Base-by-base conservation (phyloP, 2,113 vertebrate species). In the Dasyprocta punctata region DNA sequence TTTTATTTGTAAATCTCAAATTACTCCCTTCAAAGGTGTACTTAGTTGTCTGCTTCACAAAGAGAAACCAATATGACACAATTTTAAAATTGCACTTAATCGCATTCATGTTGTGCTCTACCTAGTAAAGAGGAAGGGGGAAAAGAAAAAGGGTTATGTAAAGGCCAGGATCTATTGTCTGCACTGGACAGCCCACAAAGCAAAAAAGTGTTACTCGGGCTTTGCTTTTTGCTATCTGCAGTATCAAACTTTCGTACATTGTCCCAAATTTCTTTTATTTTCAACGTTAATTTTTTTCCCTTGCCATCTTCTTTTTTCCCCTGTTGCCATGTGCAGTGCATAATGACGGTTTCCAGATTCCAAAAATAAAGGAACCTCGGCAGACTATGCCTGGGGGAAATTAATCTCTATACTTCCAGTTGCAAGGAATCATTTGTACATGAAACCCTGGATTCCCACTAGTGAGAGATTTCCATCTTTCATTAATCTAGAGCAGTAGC, bases 81-180 rank as follows among this genome's bases (percentile, higher is more conserved):
- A 95, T 95, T 97, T 97, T 97, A 36, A 98, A 98, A 97, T 97
- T 97, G 80, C 67, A 96, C 95, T 97, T 97, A 98, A 98, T 97
- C 36, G 1, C 78, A 92, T 49, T 90, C 95, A 44, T 96, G 93
- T 88, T 86, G 88, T 86, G 78, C 69, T 96, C 63, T 95, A 71
- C 85, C 94, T 92, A 90, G 93, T 92, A 90, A 97, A 96, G 75
- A 92, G 89, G 67, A 17, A 56, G 47, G 8, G 8, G 47, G n/a
- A n/a, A 10, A 36, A 20, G 41, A 17, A 22, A 49, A 89, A 84
- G 13, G 61, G 71, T 96, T 67, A 87, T n/a, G 24, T 14, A 88
- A 92, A 97, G 87, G 30, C 78, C 94, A 83, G 38, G 38, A 56
- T 87, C 52, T 54, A 89, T 95, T 94, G n/a, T 90, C 75, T 88